These are phyloP conservation scores for Dichetophora obliterata DNA, from an alignment of 2,888 invertebrate genomes.

Conservation along the genomic window DNA sequence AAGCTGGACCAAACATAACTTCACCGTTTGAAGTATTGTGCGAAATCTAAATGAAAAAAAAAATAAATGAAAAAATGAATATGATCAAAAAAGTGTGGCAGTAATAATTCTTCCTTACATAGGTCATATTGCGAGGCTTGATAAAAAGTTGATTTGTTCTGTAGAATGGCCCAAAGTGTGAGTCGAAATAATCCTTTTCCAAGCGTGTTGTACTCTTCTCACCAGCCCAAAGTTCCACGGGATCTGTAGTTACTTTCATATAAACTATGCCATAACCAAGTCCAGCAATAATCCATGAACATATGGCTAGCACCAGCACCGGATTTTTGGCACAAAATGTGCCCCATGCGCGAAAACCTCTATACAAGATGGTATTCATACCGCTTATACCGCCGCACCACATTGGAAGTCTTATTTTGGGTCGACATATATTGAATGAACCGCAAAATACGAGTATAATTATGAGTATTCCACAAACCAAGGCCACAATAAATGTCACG, in stretches of 20 bases:
- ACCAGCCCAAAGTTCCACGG: constrained; percentile 94
- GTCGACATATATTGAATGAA: constrained; percentile 45
- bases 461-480: constrained; percentile 71
- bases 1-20: constrained; percentile 82
- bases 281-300: constrained; percentile 73
- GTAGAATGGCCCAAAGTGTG: constrained; percentile 89
- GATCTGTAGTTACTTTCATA: constrained; percentile 85
- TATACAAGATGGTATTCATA: constrained; percentile 60
- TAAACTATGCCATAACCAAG: constrained; percentile 78
- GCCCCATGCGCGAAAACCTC: constrained; percentile 70
- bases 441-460: constrained; percentile 60
- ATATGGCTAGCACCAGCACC: constrained; percentile 75
- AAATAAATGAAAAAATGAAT: neutral
- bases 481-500: constrained; percentile 75
- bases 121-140: constrained; percentile 73
- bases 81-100: too few species aligned
- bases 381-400: constrained; percentile 62
- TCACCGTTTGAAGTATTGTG: constrained; percentile 69
- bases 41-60: constrained; percentile 56
- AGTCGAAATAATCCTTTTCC: constrained; percentile 90
- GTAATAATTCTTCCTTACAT: constrained; percentile 66
- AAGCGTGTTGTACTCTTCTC: constrained; percentile 82
- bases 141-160: constrained; percentile 91
- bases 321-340: constrained; percentile 78
- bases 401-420: constrained; percentile 53